Conservation (phyloP, 2,797 vertebrate genomes). For the Simalia tracyae region DNA sequence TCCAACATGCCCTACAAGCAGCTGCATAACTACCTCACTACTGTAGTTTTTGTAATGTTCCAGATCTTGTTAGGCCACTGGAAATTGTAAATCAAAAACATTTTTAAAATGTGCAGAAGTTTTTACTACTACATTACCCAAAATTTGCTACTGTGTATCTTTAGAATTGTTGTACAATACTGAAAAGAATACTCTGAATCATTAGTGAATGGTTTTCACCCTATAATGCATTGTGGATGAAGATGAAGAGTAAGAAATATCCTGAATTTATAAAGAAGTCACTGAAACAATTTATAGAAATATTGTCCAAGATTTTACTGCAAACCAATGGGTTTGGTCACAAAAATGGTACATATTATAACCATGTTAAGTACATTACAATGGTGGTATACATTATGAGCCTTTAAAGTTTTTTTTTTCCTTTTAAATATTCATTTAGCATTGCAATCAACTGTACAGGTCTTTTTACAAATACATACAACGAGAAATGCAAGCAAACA, state of each 20-base stretch:
- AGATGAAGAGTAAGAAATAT: background rate
- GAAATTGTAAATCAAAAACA: background rate
- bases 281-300: slow-evolving; percentile 49
- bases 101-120: background rate
- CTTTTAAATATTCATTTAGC: slow-evolving; percentile 96
- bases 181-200: background rate
- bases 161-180: background rate
- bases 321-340: slow-evolving; percentile 91
- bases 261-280: slow-evolving; percentile 30
- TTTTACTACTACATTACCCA: background rate
- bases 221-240: background rate
- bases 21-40: background rate
- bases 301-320: slow-evolving; percentile 88
- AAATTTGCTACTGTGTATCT: background rate
- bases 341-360: slow-evolving; percentile 85
- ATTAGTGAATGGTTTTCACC: background rate
- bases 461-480: slow-evolving; percentile 92
- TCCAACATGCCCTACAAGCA: background rate
- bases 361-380: slow-evolving; percentile 93
- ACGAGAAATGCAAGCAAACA: slow-evolving; percentile 84
- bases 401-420: slow-evolving; percentile 76
- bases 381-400: slow-evolving; percentile 87
- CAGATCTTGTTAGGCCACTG: background rate
- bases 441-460: slow-evolving; percentile 93
- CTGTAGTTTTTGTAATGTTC: background rate